These are phyloP conservation scores for Rhyacophila evoluta DNA, from an alignment of 2,888 invertebrate genomes.

Conservation along the genomic window DNA sequence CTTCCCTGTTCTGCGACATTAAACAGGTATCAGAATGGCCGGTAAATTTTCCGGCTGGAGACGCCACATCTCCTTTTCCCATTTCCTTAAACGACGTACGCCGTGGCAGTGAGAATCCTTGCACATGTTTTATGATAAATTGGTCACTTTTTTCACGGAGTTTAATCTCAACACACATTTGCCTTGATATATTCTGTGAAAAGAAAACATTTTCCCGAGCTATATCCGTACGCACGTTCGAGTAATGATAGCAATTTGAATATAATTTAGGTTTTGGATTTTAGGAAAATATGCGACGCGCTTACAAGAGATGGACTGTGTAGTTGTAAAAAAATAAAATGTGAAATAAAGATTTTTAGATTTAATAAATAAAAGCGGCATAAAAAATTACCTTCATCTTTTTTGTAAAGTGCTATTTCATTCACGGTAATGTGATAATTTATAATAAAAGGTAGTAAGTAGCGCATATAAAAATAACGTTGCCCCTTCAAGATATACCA, in stretches of 20 bases:
- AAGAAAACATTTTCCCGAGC: not conserved
- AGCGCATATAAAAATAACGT: no score
- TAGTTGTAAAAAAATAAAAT: not conserved
- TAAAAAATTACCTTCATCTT: no score
- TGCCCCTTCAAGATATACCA: no score
- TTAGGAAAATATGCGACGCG: not conserved
- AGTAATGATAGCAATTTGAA: conserved; percentile 6
- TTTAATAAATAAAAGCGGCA: not conserved
- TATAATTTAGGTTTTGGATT: conserved; percentile 16
- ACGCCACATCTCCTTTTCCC: not conserved
- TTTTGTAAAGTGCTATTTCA: no score
- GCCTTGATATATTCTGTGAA: not conserved
- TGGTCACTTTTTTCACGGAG: conserved; percentile 14
- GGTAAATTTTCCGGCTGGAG: conserved; percentile 16
- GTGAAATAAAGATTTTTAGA: not conserved
- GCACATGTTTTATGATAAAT: conserved; percentile 21
- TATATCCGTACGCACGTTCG: not conserved
- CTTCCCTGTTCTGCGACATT: not conserved
- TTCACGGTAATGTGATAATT: no score
- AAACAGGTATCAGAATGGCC: conserved; percentile 14
- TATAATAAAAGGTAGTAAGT: no score
- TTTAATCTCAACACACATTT: conserved; percentile 16
- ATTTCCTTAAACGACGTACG: not conserved
- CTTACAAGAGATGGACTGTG: not conserved
- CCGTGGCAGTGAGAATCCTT: not conserved